These are phyloP conservation scores for Brachyalestes nurse DNA, from an alignment of 2,797 vertebrate species.

Conservation along the genomic window DNA sequence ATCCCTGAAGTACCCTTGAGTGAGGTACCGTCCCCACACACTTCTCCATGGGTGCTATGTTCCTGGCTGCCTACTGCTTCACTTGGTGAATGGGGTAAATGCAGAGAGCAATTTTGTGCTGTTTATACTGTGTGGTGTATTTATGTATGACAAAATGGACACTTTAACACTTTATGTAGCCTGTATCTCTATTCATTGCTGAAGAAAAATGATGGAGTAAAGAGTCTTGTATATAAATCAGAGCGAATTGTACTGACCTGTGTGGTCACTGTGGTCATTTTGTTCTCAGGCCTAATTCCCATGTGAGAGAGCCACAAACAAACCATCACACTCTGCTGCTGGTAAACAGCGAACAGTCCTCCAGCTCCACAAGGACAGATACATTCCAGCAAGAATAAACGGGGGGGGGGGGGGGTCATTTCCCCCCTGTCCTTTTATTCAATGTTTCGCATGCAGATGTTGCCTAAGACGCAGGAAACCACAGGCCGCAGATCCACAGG, in stretches of 20 bases:
- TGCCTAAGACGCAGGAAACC: slow-evolving; percentile 24
- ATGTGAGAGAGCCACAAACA: background rate
- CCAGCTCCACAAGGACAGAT: background rate
- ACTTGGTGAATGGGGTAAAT: too few relatives aligned
- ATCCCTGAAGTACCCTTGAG: too few relatives aligned
- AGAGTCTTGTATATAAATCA: background rate
- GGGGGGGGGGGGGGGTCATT: too few relatives aligned
- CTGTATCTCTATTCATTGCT: too few relatives aligned
- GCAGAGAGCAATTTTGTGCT: too few relatives aligned
- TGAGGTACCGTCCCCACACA: too few relatives aligned
- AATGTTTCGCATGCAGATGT: background rate
- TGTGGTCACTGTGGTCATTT: background rate
- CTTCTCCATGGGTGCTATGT: too few relatives aligned
- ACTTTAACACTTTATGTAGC: too few relatives aligned
- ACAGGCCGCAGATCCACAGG: slow-evolving; percentile 30
- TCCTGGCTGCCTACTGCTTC: too few relatives aligned
- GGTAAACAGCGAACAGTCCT: background rate
- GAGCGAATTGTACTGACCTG: background rate
- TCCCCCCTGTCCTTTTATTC: slow-evolving; percentile 7
- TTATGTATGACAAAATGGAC: too few relatives aligned
- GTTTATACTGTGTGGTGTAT: too few relatives aligned
- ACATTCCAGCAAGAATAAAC: background rate
- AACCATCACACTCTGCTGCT: background rate
- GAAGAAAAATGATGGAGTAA: background rate
- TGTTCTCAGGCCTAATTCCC: background rate